Base-by-base conservation (phyloP, 2,113 vertebrate species). In the Equus przewalskii region DNA sequence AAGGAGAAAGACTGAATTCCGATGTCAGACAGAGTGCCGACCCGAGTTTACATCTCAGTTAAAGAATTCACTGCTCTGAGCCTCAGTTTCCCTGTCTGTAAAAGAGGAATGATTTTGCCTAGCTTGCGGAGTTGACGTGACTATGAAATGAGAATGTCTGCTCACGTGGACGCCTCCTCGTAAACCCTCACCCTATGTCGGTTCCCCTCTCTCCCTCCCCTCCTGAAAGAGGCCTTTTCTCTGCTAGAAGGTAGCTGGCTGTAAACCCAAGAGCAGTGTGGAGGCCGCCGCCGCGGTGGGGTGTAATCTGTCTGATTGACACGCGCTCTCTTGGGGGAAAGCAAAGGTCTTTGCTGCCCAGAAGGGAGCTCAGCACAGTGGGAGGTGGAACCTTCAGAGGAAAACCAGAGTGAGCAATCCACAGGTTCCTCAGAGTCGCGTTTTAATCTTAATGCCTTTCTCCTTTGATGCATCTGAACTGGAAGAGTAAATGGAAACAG, bases 401-500 rank as follows among this genome's bases (percentile, higher is more conserved):
- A 21, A 22, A 16, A 33, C 21, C 6, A 22, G 5, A 7, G 4
- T 0, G 16, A 54, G 36, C 88, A n/a, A 8, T 30, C 46, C 0
- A 1, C 72, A n/a, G 56, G 12, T 54, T 54, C 14, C 62, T 44
- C 41, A 6, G 83, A 15, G 11, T 51, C 41, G 18, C 62, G 1
- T 13, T 33, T 33, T 54, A 11, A 58, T 89, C 67, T 14, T 21
- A 84, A 73, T n/a, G 12, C 89, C 51, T 49, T 58, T 97, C 62
- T 79, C 73, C 30, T 95, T 69, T 65, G 81, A 49, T 76, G 88
- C 19, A 3, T 93, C 94, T 83, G 73, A 33, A 81, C n/a, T 26
- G 86, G 72, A 56, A 51, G 26, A 58, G 93, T 76, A 97, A 96
- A 64, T 36, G 60, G 87, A 89, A 97, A 49, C 64, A 70, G 62